phyloP scores from a whole-genome alignment of 1,140 invertebrate species.

The Calycopis cecrops region DNA sequence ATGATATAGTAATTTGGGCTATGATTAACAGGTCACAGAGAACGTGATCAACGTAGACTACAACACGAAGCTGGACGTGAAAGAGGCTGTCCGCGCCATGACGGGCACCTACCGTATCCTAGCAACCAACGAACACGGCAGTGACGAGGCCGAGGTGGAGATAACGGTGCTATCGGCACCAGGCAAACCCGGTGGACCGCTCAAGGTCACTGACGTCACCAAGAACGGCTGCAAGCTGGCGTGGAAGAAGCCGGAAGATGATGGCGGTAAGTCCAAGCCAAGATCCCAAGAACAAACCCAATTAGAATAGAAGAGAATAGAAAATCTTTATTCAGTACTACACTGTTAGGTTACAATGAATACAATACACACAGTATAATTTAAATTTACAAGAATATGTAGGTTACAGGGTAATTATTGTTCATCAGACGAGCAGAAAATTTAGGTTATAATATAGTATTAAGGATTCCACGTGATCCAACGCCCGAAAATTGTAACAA shows the following conservation, averaged over 20 bases:
- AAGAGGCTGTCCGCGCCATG: slow-evolving; percentile 87
- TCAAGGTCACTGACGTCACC: slow-evolving; percentile 95
- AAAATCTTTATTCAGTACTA: no score
- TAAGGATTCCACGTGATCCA: no score
- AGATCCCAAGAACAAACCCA: slow-evolving; percentile 9
- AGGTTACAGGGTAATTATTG: no score
- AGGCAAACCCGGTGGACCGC: slow-evolving; percentile 90
- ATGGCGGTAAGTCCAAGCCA: slow-evolving; percentile 93
- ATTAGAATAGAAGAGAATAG: no score
- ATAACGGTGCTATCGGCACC: slow-evolving; percentile 91
- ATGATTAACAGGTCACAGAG: slow-evolving; percentile 58
- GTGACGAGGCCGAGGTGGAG: slow-evolving; percentile 95
- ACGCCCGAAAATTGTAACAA: no score
- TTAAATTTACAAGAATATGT: no score
- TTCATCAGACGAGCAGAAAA: no score
- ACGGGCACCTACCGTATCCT: slow-evolving; percentile 93
- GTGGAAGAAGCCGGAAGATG: slow-evolving; percentile 98
- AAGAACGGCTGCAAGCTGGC: slow-evolving; percentile 90
- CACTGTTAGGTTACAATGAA: no score
- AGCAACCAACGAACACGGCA: slow-evolving; percentile 93
- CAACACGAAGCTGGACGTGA: slow-evolving; percentile 93
- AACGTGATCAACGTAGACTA: slow-evolving; percentile 94
- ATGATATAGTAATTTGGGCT: no score
- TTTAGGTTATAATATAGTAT: no score
- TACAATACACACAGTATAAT: no score